These are phyloP conservation scores for Dioctria linearis DNA, from an alignment of 2,888 invertebrate species.

Conservation along the genomic window DNA sequence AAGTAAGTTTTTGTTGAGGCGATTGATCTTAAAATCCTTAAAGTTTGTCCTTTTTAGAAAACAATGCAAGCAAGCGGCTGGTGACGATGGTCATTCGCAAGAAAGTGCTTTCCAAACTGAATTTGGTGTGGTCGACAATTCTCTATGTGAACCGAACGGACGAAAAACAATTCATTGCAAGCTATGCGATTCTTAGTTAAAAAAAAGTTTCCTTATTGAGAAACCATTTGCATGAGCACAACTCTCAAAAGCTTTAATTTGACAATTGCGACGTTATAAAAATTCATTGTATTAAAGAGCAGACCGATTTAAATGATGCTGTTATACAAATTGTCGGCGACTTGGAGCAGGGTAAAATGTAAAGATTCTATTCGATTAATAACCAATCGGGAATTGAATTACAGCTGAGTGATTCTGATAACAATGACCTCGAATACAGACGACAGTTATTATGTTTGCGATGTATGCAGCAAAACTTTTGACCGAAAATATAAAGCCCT, in stretches of 20 bases:
- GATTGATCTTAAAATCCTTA: too few relatives aligned
- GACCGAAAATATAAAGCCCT: slow-evolving; percentile 64
- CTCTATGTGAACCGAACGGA: slow-evolving; percentile 61
- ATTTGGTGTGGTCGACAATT: background rate
- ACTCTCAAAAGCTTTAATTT: slow-evolving; percentile 60
- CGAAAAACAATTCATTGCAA: slow-evolving; percentile 66
- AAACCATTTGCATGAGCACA: slow-evolving; percentile 64
- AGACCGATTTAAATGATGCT: background rate
- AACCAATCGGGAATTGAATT: slow-evolving; percentile 66
- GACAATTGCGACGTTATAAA: background rate
- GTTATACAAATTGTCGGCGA: slow-evolving; percentile 30
- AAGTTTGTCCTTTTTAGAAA: background rate
- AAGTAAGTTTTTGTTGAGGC: background rate
- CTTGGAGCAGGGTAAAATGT: slow-evolving; percentile 26
- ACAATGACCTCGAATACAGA: slow-evolving; percentile 32
- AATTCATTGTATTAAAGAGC: background rate
- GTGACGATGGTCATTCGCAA: background rate
- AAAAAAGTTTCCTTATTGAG: slow-evolving; percentile 63
- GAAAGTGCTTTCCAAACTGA: background rate
- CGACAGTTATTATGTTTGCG: slow-evolving; percentile 62
- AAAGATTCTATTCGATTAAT: slow-evolving; percentile 65
- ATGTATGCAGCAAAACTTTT: slow-evolving; percentile 65
- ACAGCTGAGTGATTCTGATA: slow-evolving; percentile 67
- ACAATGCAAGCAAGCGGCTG: background rate
- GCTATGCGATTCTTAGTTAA: slow-evolving; percentile 65